Evolutionary conservation across 2,113 vertebrate genomes (phyloP), one percentile per base, ranked within the genome.

Genomic region (Saimiri boliviensis): DNA sequence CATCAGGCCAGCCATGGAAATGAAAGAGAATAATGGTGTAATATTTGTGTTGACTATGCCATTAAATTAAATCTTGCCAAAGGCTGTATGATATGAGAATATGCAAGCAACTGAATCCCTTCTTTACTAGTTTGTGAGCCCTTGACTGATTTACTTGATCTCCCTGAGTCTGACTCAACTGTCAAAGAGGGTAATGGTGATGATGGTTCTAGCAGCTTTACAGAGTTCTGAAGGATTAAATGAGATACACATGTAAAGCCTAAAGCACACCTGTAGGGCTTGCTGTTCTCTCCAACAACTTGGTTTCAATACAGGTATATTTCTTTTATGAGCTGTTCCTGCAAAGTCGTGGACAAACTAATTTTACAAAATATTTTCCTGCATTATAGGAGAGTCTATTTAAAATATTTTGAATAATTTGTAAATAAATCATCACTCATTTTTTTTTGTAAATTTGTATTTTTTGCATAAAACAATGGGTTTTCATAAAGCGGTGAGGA

Each of bases 21-120:
- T 60, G 63, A 91, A 97, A 73, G 87, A 91, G 71, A 82, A 80
- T 47, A 70, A 80, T 60, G 68, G 66, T 84, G 45, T 86, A 88
- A 52, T 66, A 58, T 76, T 76, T 94, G 25, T 49, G 79, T 70
- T 89, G 47, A 56, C 60, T 60, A 73, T 70, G 58, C 27, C 52
- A 14, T 94, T 88, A 70, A 81, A 23, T 95, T 52, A 89, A 92
- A 74, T 87, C 30, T 80, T 87, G 40, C 47, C 23, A 25, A 47
- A 89, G 58, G 40, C 47, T 66, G 10, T 80, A 11, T 94, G 49
- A 73, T 1, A 0, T 49, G 47, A 85, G 73, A 81, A 81, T 56
- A 70, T 77, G 49, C n/a, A 89, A 45, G 14, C 80, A 77, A 45
- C 32, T 17, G n/a, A 90, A 79, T 23, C 20, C 20, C 16, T 21